Conservation (phyloP, 2,888 invertebrate species). For the Zygaena filipendulae region DNA sequence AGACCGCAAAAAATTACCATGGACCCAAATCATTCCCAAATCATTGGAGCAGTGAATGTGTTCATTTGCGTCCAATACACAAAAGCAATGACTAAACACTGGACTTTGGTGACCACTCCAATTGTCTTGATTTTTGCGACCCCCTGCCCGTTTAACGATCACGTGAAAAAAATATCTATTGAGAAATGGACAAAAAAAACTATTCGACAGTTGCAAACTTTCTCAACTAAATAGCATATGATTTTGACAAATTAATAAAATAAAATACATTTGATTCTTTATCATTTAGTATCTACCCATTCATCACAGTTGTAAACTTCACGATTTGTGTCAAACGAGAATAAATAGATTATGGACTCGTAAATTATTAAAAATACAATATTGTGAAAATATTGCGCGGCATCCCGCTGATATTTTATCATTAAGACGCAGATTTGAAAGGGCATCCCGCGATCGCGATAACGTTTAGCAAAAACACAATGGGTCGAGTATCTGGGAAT, state of each 20-base stretch:
- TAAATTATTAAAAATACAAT: conserved; percentile 43
- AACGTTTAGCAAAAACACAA: conserved; percentile 55
- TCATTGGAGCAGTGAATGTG: no score
- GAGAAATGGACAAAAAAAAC: no score
- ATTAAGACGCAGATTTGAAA: conserved; percentile 49
- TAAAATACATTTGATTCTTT: conserved; percentile 17
- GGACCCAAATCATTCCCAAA: no score
- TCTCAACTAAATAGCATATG: no score
- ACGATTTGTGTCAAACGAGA: conserved; percentile 26
- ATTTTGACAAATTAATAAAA: conserved; percentile 15
- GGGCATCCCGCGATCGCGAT: conserved; percentile 36
- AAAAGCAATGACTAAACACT: no score
- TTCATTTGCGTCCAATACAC: no score
- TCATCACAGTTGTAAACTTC: conserved; percentile 28
- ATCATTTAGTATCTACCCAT: conserved; percentile 21
- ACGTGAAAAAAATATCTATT: no score
- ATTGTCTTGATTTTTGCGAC: no score
- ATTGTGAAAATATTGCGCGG: conserved; percentile 52
- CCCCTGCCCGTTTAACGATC: no score
- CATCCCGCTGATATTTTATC: conserved; percentile 60
- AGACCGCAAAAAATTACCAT: conserved; percentile 24
- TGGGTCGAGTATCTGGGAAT: conserved; percentile 58
- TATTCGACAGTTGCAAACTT: no score
- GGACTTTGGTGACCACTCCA: no score
- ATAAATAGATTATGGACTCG: no score